These are phyloP conservation scores for Percopsis omiscomaycus DNA, from an alignment of 2,797 vertebrate genomes.

Conservation along the genomic window DNA sequence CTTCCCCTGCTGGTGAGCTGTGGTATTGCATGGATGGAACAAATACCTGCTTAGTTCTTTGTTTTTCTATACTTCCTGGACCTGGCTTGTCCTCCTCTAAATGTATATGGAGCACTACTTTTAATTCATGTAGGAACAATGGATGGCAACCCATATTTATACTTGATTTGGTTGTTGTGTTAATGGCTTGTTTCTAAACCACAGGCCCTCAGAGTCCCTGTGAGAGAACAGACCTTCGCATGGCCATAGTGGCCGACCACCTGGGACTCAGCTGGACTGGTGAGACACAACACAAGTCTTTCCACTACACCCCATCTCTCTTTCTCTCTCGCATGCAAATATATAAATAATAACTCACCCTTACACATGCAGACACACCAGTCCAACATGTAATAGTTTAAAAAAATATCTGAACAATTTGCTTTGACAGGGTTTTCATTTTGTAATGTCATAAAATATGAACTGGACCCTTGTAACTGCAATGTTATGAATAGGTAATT, in stretches of 20 bases:
- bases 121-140: slow-evolving; percentile 10
- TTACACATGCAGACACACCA: neutral
- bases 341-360: neutral
- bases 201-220: slow-evolving; percentile 99
- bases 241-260: slow-evolving; percentile 99
- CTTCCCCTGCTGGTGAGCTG: no score
- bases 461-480: neutral
- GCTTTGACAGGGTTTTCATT: neutral
- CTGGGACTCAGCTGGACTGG: slow-evolving; percentile 99
- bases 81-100: slow-evolving; percentile 3
- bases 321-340: neutral
- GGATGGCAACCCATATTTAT: neutral
- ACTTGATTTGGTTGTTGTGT: slow-evolving; percentile 4
- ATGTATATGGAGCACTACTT: slow-evolving; percentile 2
- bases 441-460: neutral
- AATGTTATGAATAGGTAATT: slow-evolving; percentile 1
- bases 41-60: no score
- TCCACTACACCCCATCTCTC: neutral
- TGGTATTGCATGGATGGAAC: no score
- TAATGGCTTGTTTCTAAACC: slow-evolving; percentile 65
- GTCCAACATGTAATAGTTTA: neutral
- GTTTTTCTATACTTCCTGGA: no score
- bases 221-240: slow-evolving; percentile 97
- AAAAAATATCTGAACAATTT: neutral
- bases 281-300: slow-evolving; percentile 64